These are phyloP conservation scores for Fregetta grallaria DNA, from an alignment of 2,113 vertebrate species.

Conservation along the genomic window DNA sequence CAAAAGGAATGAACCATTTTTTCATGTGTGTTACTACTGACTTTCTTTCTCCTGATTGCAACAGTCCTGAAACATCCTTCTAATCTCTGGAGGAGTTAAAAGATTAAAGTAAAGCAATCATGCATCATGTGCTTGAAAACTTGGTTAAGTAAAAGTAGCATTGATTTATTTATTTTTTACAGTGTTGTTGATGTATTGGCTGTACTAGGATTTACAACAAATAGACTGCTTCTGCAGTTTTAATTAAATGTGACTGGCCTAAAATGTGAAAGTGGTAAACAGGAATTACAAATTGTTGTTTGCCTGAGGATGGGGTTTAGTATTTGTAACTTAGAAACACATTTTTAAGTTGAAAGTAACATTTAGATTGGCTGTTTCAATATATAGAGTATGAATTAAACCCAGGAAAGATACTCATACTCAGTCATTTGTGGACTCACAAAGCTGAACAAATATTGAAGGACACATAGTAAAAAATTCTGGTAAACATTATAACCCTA, in stretches of 20 bases:
- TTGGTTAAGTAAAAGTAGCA: neutral
- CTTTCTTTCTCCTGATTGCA: neutral
- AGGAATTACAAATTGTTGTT: neutral
- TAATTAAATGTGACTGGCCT: conserved; percentile 5
- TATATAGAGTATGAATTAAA: neutral
- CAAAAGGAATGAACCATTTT: neutral
- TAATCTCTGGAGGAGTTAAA: neutral
- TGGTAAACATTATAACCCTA: neutral
- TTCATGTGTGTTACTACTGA: neutral
- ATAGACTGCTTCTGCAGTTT: neutral
- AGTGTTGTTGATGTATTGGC: neutral
- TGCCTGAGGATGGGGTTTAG: neutral
- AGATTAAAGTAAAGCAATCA: neutral
- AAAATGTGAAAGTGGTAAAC: neutral
- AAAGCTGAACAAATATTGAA: neutral
- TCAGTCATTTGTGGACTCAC: neutral
- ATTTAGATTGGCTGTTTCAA: neutral
- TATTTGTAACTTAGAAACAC: neutral
- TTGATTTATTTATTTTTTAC: neutral
- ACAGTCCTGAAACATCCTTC: neutral
- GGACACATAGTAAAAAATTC: neutral
- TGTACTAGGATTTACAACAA: neutral
- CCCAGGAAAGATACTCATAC: neutral
- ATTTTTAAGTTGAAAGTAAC: neutral
- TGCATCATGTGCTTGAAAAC: neutral